These are phyloP conservation scores for Laticauda laticaudata DNA, from an alignment of 2,113 vertebrate genomes.

Conservation along the genomic window DNA sequence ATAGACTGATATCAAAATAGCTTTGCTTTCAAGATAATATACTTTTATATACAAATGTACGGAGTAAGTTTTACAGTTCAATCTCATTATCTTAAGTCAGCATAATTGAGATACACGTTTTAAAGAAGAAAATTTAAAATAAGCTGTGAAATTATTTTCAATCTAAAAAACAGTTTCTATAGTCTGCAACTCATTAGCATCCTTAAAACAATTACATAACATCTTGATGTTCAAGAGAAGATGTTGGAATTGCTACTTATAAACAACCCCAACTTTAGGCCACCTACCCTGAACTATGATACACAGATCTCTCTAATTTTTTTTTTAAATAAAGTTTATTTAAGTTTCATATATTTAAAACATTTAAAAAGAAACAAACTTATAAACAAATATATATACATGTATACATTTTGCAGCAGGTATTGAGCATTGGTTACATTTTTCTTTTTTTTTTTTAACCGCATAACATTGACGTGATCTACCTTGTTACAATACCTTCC, in stretches of 20 bases:
- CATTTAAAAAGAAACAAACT: no score
- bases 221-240: background rate
- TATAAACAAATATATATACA: no score
- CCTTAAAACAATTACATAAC: background rate
- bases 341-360: no score
- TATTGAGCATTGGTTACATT: no score
- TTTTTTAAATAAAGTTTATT: no score
- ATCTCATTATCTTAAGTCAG: background rate
- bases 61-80: background rate
- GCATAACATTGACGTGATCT: no score
- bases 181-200: background rate
- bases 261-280: background rate
- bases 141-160: background rate
- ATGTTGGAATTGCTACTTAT: background rate
- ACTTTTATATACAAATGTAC: background rate
- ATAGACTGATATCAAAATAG: background rate
- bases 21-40: background rate
- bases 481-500: no score
- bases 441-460: no score
- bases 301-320: background rate
- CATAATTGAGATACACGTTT: background rate
- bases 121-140: background rate
- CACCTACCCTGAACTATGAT: background rate
- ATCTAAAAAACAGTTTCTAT: background rate
- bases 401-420: no score